A percentile compares a stretch with the other conserved stretches of the same genome.
Conservation (phyloP, 1,140 invertebrate species). For the Bicyclus anynana region DNA sequence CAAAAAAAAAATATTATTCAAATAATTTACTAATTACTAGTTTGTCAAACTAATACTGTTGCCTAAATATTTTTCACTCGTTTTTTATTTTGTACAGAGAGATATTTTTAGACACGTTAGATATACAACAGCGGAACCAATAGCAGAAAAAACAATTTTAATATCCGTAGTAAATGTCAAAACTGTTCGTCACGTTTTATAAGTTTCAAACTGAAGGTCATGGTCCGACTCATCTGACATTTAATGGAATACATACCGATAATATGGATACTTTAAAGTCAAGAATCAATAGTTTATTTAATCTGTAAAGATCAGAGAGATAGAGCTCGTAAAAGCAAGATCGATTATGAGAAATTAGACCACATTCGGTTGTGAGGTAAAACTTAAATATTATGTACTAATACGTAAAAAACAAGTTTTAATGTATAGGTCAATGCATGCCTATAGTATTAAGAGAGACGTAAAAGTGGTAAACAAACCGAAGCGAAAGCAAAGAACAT, state of each 20-base stretch:
- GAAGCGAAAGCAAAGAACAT: slow-evolving; percentile 6
- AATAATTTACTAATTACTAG: no score
- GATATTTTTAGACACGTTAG: not conserved
- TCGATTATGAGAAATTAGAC: no score
- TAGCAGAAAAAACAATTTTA: not conserved
- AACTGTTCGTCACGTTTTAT: slow-evolving; percentile 6
- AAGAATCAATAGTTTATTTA: not conserved
- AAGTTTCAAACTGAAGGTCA: slow-evolving; percentile 5
- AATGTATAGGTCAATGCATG: not conserved
- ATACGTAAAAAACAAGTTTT: no score
- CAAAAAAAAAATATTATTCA: no score
- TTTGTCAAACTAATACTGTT: no score
- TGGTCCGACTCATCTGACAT: not conserved
- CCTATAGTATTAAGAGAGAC: not conserved
- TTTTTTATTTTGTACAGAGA: not conserved
- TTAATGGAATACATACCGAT: not conserved
- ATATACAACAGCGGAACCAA: slow-evolving; percentile 2
- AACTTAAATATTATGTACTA: no score
- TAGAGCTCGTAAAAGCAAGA: no score
- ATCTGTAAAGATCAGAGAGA: not conserved
- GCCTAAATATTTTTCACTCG: not conserved
- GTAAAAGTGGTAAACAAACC: slow-evolving; percentile 7
- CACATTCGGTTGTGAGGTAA: no score
- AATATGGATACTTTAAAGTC: no score
- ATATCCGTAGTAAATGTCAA: slow-evolving; percentile 13